A percentile compares a stretch with the other conserved stretches of the same genome.
Conservation (phyloP, 2,888 invertebrate species). For the Eretmocerus hayati region DNA sequence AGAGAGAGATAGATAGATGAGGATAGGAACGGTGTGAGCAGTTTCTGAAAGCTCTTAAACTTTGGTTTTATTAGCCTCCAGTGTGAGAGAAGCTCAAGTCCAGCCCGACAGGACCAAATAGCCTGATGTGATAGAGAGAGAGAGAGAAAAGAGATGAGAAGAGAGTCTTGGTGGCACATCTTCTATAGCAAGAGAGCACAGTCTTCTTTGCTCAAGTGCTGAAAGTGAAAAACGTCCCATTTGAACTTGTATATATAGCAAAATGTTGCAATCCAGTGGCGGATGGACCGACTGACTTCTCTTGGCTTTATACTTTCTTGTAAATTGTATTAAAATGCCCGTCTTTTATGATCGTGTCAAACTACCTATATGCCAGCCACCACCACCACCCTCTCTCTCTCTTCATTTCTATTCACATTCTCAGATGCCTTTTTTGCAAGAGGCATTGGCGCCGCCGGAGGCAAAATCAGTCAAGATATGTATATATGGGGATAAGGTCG, state of each 20-base stretch:
- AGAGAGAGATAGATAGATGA: background rate
- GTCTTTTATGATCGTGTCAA: slow-evolving; percentile 46
- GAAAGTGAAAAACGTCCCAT: slow-evolving; percentile 24
- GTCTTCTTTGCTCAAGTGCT: slow-evolving; percentile 10
- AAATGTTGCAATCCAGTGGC: no score
- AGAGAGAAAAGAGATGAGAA: no score
- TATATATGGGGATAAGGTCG: no score
- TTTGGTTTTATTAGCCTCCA: slow-evolving; percentile 24
- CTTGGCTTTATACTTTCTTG: slow-evolving; percentile 42
- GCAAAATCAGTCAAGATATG: no score
- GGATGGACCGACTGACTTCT: background rate
- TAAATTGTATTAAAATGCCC: slow-evolving; percentile 47
- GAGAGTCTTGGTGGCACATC: no score
- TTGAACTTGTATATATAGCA: slow-evolving; percentile 13
- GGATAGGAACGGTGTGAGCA: no score
- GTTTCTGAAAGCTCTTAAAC: slow-evolving; percentile 23
- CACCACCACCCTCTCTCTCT: slow-evolving; percentile 6
- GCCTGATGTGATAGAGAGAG: background rate
- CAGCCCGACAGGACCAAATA: slow-evolving; percentile 3
- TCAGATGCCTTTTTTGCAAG: no score
- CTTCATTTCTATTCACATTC: no score
- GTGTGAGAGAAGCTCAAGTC: slow-evolving; percentile 20
- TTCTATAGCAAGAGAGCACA: slow-evolving; percentile 9
- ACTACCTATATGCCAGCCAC: slow-evolving; percentile 21
- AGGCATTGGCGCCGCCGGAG: no score